These are phyloP conservation scores for Sebastes matsubarae DNA, from an alignment of 2,797 vertebrate species.

Conservation along the genomic window DNA sequence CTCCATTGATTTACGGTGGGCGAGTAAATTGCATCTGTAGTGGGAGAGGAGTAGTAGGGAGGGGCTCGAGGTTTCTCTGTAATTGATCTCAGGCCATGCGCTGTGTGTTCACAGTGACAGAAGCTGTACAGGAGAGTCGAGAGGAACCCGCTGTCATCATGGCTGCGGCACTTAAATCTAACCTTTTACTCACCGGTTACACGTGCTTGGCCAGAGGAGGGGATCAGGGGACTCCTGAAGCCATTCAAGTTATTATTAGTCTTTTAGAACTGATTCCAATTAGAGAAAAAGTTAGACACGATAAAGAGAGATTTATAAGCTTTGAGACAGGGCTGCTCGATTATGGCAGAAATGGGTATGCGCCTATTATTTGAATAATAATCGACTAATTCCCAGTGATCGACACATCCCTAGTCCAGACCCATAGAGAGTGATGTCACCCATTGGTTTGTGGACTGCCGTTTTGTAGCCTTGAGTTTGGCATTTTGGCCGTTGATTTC, in stretches of 20 bases:
- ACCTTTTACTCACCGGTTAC: slow-evolving; percentile 29
- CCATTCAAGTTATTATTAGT: background rate
- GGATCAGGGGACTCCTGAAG: rapidly evolving
- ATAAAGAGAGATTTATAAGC: background rate
- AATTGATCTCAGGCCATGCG: slow-evolving; percentile 72
- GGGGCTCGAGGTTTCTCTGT: slow-evolving; percentile 60
- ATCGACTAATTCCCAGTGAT: too few relatives aligned
- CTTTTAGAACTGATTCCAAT: background rate
- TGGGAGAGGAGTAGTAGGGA: slow-evolving; percentile 37
- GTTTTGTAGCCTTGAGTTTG: too few relatives aligned
- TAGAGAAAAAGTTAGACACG: background rate
- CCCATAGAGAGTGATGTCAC: too few relatives aligned
- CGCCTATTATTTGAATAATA: too few relatives aligned
- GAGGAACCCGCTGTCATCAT: slow-evolving; percentile 34
- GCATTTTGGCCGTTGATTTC: too few relatives aligned
- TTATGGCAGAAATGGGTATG: too few relatives aligned
- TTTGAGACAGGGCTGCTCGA: background rate
- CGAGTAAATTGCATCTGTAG: slow-evolving; percentile 82
- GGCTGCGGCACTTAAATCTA: slow-evolving; percentile 33
- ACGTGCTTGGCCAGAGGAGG: background rate
- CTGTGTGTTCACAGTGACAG: slow-evolving; percentile 40
- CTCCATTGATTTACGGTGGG: slow-evolving; percentile 81
- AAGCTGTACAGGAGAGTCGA: slow-evolving; percentile 21
- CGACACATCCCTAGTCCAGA: background rate
- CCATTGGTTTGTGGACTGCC: too few relatives aligned